These are phyloP conservation scores for Baryphthengus martii DNA, from an alignment of 2,113 vertebrate genomes.

Conservation along the genomic window DNA sequence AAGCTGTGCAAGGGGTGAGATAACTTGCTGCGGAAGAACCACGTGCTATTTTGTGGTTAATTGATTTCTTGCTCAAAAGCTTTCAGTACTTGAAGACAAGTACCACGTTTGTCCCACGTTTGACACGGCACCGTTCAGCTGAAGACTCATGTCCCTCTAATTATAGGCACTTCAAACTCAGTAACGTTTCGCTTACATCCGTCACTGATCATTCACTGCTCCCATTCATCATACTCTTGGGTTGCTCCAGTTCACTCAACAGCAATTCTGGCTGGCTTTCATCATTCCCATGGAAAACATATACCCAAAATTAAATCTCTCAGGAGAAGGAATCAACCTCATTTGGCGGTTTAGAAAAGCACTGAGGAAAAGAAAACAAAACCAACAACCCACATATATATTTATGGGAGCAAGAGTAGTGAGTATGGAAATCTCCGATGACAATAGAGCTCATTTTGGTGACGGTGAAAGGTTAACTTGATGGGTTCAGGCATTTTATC, in stretches of 20 bases:
- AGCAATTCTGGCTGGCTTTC: constrained; percentile 42
- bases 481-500: not conserved
- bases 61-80: not conserved
- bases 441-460: not conserved
- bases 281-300: constrained; percentile 18
- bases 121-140: not conserved
- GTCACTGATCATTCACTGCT: constrained; percentile 15
- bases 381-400: not conserved
- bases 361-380: not conserved
- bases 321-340: constrained; percentile 8
- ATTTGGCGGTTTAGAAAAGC: constrained; percentile 9
- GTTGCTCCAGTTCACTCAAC: not conserved
- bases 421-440: not conserved
- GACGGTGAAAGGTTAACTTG: not conserved
- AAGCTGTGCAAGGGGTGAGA: not conserved
- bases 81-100: not conserved
- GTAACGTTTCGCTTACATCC: not conserved
- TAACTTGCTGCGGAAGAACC: not conserved
- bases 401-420: not conserved
- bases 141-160: not conserved
- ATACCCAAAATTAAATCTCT: constrained; percentile 52
- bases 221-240: constrained; percentile 35
- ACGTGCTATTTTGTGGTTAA: not conserved
- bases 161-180: constrained; percentile 13
- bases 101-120: not conserved